Base-by-base conservation (phyloP, 2,888 invertebrate species). In the Polydrusus pterygomalis region DNA sequence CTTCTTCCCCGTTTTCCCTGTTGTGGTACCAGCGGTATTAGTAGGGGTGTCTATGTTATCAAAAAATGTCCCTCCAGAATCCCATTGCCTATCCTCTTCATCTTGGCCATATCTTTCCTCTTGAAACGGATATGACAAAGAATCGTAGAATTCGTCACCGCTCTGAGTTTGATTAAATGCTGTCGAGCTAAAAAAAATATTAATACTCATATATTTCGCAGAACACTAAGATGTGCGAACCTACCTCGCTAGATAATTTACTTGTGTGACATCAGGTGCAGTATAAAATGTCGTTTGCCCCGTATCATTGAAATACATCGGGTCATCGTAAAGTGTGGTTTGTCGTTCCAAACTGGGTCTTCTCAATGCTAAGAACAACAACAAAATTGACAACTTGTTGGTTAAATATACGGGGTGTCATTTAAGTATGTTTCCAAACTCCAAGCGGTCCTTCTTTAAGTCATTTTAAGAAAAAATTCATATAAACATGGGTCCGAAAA, bases 261-360 rank as follows among this genome's bases (percentile, higher is more conserved):
- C 84, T 81, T 85, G 84, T 43, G 85, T 85, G 64, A 83, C 80
- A 64, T 60, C 65, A 15, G 85, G 82, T 68, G 84, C 84, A 45
- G 84, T 84, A 81, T 88, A 88, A 77, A 82, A 89, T 75, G 84
- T 87, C 73, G 87, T 86, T 11, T 72, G 74, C 17, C 75, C 68
- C 0, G 78, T 75, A 75, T 88, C 87, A 18, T 85, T 90, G 81
- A 89, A 92, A 82, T 90, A 90, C 80, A 89, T 89, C 81, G 92
- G 90, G 83, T 95, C 95, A 85, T 94, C 94, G 83, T 94, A 95
- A 82, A 95, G 87, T 54, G 95, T 95, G 78, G 91, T 92, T 88
- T 95, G 95, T 83, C 95, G 90, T 87, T 95, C 95, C 83, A 95
- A 89, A 87, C 95, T 95, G 77, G 94, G 94, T 85, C 93, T 90